phyloP scores from a whole-genome alignment of 2,113 vertebrate genomes.

The Geothlypis trichas region DNA sequence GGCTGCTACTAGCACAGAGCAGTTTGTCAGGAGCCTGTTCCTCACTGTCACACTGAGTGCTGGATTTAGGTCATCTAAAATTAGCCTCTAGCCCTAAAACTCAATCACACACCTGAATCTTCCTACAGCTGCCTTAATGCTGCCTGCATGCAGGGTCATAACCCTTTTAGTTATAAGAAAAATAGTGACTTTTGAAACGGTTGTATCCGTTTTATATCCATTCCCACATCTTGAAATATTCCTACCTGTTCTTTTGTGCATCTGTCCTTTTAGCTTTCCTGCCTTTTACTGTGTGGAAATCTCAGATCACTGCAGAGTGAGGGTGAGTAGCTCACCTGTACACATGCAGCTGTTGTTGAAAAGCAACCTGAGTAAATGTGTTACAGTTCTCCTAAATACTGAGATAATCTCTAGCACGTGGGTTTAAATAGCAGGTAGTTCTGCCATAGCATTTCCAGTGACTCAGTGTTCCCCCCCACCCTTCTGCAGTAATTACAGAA shows the following conservation, averaged over 20 bases:
- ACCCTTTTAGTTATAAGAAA: neutral
- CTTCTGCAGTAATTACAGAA: neutral
- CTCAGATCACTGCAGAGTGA: neutral
- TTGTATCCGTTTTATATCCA: neutral
- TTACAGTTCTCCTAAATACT: neutral
- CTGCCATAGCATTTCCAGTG: neutral
- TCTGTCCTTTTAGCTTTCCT: neutral
- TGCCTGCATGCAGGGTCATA: neutral
- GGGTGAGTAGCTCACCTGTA: neutral
- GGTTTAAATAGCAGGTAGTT: slow-evolving; percentile 38
- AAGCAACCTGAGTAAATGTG: neutral
- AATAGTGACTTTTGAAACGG: neutral
- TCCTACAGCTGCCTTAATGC: neutral
- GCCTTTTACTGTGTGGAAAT: neutral
- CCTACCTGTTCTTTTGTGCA: neutral
- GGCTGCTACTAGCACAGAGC: fast-evolving
- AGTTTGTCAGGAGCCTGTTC: neutral
- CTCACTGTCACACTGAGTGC: neutral
- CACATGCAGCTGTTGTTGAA: neutral
- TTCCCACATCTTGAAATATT: neutral
- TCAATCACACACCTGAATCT: neutral
- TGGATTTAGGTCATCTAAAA: slow-evolving; percentile 36
- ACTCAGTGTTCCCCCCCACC: neutral
- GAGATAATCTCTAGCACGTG: neutral
- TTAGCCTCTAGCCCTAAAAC: neutral